Conservation (phyloP, 2,113 vertebrate species). For the Mystacornis crossleyi region DNA sequence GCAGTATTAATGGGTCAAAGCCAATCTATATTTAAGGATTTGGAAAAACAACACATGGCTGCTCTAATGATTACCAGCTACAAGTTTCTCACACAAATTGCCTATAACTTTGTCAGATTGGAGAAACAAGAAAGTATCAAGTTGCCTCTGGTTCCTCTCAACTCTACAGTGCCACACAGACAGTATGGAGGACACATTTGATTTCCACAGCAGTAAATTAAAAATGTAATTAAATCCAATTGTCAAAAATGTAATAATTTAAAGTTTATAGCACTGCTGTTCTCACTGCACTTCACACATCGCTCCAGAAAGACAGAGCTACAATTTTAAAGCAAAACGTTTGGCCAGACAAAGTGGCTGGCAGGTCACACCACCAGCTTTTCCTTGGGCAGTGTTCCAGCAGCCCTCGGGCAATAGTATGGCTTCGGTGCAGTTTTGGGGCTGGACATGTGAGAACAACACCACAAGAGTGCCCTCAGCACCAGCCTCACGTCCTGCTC, state of each 20-base stretch:
- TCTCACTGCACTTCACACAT: not conserved
- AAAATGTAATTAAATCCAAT: not conserved
- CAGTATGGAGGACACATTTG: not conserved
- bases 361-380: not conserved
- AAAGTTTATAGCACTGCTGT: not conserved
- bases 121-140: not conserved
- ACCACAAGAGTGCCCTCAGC: not conserved
- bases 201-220: not conserved
- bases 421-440: not conserved
- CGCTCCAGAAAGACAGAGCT: not conserved
- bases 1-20: not conserved
- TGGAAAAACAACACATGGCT: not conserved
- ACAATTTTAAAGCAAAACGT: not conserved
- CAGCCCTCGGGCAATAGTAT: not conserved
- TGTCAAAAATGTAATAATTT: not conserved
- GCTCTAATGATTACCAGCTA: not conserved
- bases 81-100: not conserved
- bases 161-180: not conserved
- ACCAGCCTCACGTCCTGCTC: not conserved
- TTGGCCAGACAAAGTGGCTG: not conserved
- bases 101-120: not conserved
- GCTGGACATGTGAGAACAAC: fast-evolving
- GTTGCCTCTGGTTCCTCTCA: not conserved
- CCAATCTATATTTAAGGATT: not conserved
- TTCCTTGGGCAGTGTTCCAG: not conserved